phyloP scores from a whole-genome alignment of 2,113 vertebrate species.

The Cavia aperea region DNA sequence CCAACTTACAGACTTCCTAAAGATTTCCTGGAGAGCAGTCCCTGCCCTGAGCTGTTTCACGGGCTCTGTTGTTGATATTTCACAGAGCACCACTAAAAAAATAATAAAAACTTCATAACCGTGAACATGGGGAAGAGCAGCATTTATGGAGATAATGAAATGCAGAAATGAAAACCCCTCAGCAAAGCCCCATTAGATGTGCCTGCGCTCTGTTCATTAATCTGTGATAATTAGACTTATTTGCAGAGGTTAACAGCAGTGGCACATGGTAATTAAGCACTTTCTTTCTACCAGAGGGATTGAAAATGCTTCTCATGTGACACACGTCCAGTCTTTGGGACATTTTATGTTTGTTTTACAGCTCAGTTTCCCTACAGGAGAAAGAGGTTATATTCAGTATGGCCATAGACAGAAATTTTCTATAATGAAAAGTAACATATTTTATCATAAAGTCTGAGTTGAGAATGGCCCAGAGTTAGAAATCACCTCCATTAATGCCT shows the following conservation, averaged over 20 bases:
- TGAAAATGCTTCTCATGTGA: conserved; percentile 61
- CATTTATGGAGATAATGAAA: conserved; percentile 75
- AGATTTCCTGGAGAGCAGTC: conserved; percentile 64
- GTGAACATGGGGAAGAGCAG: conserved; percentile 39
- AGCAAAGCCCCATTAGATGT: conserved; percentile 70
- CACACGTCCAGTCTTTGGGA: conserved; percentile 41
- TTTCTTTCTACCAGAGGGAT: conserved; percentile 59
- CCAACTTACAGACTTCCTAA: conserved; percentile 52
- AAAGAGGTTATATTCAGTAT: conserved; percentile 30
- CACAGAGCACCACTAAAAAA: conserved; percentile 54
- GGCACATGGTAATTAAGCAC: conserved; percentile 78
- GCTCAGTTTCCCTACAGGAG: conserved; percentile 10
- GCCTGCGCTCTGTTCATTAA: conserved; percentile 79
- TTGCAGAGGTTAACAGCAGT: conserved; percentile 80
- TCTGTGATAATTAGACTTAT: conserved; percentile 81
- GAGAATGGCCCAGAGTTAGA: not conserved
- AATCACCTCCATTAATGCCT: not conserved
- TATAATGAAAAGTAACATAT: not conserved
- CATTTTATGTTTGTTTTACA: conserved; percentile 43
- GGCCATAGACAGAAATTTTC: not conserved
- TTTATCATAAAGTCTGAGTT: not conserved
- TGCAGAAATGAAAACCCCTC: conserved; percentile 71
- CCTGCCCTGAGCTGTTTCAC: not conserved
- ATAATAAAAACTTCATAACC: conserved; percentile 36
- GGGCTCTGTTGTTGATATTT: conserved; percentile 43